A percentile compares a stretch with the other conserved stretches of the same genome.
Conservation (phyloP, 2,797 vertebrate genomes). For the Eupleurogrammus muticus region DNA sequence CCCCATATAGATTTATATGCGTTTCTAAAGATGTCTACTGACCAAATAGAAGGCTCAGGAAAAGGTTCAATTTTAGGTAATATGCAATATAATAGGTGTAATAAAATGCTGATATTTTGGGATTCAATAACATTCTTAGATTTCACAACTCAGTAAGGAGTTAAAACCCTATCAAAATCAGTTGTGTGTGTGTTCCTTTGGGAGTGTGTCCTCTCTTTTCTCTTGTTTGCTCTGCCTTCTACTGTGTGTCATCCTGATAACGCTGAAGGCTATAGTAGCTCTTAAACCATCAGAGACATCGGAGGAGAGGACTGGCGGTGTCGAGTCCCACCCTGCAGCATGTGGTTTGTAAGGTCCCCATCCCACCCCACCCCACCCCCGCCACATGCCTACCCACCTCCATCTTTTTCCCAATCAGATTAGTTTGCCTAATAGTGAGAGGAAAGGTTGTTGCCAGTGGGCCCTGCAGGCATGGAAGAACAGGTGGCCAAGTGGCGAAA, state of each 20-base stretch:
- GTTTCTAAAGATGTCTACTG: neutral
- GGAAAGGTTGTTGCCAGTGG: conserved; percentile 71
- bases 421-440: conserved; percentile 78
- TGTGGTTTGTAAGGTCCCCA: conserved; percentile 69
- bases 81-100: conserved; percentile 6
- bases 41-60: neutral
- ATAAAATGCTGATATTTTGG: conserved; percentile 10
- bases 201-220: conserved; percentile 20
- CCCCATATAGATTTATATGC: neutral
- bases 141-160: neutral
- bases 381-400: conserved; percentile 61
- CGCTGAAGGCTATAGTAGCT: conserved; percentile 69
- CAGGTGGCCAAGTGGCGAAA: conserved; percentile 75
- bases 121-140: conserved; percentile 1
- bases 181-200: conserved; percentile 23
- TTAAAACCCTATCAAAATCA: conserved; percentile 19
- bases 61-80: conserved; percentile 10
- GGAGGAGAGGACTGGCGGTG: conserved; percentile 61
- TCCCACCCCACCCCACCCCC: conserved; percentile 37
- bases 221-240: conserved; percentile 51
- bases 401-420: conserved; percentile 76
- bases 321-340: conserved; percentile 80
- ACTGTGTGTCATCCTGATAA: conserved; percentile 49
- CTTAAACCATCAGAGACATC: conserved; percentile 72
- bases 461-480: conserved; percentile 71